These are phyloP conservation scores for Sarcophaga bullata DNA, from an alignment of 1,140 invertebrate genomes.

Conservation along the genomic window DNA sequence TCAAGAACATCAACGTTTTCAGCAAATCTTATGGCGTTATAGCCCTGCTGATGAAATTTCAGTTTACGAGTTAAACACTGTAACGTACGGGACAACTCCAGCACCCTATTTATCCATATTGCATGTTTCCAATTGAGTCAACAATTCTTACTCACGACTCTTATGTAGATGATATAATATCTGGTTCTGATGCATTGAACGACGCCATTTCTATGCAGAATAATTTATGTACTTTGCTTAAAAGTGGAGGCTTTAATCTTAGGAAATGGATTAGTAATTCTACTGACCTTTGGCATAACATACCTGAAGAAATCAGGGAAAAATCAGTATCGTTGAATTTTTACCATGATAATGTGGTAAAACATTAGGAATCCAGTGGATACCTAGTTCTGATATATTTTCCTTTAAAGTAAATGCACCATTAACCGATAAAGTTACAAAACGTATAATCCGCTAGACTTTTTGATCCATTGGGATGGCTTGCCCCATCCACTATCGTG, in stretches of 20 bases:
- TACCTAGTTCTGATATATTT: conserved; percentile 43
- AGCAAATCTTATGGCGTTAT: conserved; percentile 63
- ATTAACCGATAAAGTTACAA: conserved; percentile 44
- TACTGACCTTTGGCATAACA: neutral
- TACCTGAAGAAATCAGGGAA: conserved; percentile 9
- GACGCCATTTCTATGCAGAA: neutral
- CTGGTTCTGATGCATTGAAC: conserved; percentile 14
- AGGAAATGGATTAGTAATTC: conserved; percentile 27
- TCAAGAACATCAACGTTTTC: conserved; percentile 52
- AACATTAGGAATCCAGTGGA: conserved; percentile 52
- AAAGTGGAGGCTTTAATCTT: conserved; percentile 16
- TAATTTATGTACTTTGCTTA: conserved; percentile 4
- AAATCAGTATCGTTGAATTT: neutral
- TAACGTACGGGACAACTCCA: conserved; percentile 61
- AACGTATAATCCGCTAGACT: conserved; percentile 52
- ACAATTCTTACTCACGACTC: conserved; percentile 16
- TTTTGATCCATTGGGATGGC: conserved; percentile 59
- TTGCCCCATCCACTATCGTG: conserved; percentile 52
- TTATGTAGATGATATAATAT: conserved; percentile 35
- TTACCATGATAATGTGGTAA: conserved; percentile 20
- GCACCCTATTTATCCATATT: conserved; percentile 59
- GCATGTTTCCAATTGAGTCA: neutral
- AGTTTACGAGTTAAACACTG: conserved; percentile 56
- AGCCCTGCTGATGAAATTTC: conserved; percentile 47
- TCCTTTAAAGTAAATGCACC: conserved; percentile 9